Conservation (phyloP, 2,797 vertebrate species). For the Karalla daura region DNA sequence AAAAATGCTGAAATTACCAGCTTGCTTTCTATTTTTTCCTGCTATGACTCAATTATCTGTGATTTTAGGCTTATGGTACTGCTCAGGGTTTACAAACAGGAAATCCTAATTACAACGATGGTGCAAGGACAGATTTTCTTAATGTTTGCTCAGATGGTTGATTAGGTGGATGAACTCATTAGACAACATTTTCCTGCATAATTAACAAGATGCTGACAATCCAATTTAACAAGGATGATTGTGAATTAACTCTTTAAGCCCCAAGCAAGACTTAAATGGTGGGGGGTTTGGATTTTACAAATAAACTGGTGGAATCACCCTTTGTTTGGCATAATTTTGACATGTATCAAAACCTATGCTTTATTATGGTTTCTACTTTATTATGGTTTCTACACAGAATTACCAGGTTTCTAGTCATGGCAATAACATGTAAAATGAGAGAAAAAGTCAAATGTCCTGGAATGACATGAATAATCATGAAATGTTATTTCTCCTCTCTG, state of each 20-base stretch:
- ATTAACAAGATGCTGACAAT: constrained; percentile 58
- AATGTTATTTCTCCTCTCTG: too few relatives aligned
- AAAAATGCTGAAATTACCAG: constrained; percentile 35
- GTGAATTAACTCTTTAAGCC: constrained; percentile 28
- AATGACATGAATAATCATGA: too few relatives aligned
- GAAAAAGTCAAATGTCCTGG: too few relatives aligned
- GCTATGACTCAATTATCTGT: constrained; percentile 30
- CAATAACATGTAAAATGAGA: too few relatives aligned
- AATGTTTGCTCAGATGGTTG: constrained; percentile 57
- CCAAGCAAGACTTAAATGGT: not conserved
- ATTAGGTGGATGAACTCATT: constrained; percentile 63
- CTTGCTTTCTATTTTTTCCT: not conserved
- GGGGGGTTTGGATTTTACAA: not conserved
- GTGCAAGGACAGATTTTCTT: constrained; percentile 45
- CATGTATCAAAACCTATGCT: not conserved
- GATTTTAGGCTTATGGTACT: constrained; percentile 33
- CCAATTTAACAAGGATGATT: constrained; percentile 35
- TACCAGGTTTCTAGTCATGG: too few relatives aligned
- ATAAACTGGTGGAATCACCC: not conserved
- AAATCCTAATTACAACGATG: constrained; percentile 53
- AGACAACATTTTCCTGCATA: constrained; percentile 52
- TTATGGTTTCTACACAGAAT: too few relatives aligned
- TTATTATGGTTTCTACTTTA: too few relatives aligned
- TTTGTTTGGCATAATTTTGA: not conserved
- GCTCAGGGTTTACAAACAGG: constrained; percentile 40